Percentiles rank a stretch among this genome's conserved stretches.
Conservation (phyloP, 1,140 invertebrate species). For the Antheraea mylitta region DNA sequence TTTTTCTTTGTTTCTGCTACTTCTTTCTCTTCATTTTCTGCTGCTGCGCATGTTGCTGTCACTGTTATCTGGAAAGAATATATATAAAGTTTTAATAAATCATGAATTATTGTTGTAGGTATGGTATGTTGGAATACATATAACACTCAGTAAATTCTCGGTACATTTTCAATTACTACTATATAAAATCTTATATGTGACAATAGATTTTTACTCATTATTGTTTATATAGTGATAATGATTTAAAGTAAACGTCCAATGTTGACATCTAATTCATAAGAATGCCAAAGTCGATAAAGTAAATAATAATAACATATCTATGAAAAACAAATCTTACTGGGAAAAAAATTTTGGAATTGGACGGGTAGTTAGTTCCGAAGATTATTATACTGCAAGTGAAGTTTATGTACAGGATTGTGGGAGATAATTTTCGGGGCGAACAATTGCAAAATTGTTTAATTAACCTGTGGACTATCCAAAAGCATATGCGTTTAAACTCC, state of each 20-base stretch:
- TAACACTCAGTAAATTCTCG: neutral
- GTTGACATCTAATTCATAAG: neutral
- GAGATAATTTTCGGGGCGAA: too few species aligned
- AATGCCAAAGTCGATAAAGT: neutral
- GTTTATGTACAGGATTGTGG: neutral
- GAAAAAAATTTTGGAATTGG: too few species aligned
- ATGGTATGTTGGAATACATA: neutral
- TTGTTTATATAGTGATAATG: neutral
- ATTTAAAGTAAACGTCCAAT: neutral
- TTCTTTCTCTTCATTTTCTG: slow-evolving; percentile 23
- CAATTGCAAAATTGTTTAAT: too few species aligned
- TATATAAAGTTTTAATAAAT: slow-evolving; percentile 13
- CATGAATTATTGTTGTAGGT: neutral
- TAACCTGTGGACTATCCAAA: too few species aligned
- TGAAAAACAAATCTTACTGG: too few species aligned
- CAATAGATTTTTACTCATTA: neutral
- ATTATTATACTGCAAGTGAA: neutral
- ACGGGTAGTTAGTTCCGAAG: too few species aligned
- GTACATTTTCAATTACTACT: neutral
- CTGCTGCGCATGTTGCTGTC: slow-evolving; percentile 33
- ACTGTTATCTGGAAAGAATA: slow-evolving; percentile 56
- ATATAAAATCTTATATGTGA: neutral
- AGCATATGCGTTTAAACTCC: too few species aligned
- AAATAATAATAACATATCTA: neutral
- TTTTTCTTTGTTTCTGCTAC: slow-evolving; percentile 31